Percentiles rank a stretch among this genome's conserved stretches.
Evolutionary conservation across 2,797 vertebrate genomes (phyloP).

Genomic region (Mareca penelope): DNA sequence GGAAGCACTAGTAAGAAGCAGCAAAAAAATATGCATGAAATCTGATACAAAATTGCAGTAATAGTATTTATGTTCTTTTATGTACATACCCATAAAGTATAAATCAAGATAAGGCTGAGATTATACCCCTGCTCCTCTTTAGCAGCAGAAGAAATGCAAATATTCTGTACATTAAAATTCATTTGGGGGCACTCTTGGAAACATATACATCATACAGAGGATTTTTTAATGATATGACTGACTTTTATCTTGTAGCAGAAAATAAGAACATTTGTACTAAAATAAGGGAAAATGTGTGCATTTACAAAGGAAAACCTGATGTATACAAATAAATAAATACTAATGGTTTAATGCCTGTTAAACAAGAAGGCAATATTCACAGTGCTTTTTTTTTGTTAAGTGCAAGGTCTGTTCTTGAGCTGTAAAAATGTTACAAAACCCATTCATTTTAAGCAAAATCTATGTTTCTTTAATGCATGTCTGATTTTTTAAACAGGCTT

Average conservation of each 20-base stretch:
- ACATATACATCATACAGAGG: slow-evolving; percentile 2
- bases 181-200: slow-evolving; percentile 60
- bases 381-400: neutral
- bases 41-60: slow-evolving; percentile 64
- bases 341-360: slow-evolving; percentile 48
- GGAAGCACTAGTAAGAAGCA: slow-evolving; percentile 54
- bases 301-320: slow-evolving; percentile 54
- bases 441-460: neutral
- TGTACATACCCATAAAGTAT: slow-evolving; percentile 66
- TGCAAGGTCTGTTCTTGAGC: neutral
- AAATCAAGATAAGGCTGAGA: slow-evolving; percentile 71
- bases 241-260: slow-evolving; percentile 51
- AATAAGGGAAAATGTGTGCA: slow-evolving; percentile 44
- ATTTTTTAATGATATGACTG: slow-evolving; percentile 37
- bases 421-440: neutral
- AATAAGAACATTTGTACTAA: slow-evolving; percentile 61
- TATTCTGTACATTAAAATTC: slow-evolving; percentile 63
- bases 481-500: neutral
- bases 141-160: slow-evolving; percentile 66
- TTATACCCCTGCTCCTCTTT: slow-evolving; percentile 59
- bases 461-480: neutral
- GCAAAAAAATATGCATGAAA: slow-evolving; percentile 63
- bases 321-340: slow-evolving; percentile 50
- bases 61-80: slow-evolving; percentile 76
- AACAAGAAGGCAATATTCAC: slow-evolving; percentile 15